Percentiles rank a stretch among this genome's conserved stretches.
Conservation (phyloP, 1,140 invertebrate genomes). For the Drosophila malerkotliana region DNA sequence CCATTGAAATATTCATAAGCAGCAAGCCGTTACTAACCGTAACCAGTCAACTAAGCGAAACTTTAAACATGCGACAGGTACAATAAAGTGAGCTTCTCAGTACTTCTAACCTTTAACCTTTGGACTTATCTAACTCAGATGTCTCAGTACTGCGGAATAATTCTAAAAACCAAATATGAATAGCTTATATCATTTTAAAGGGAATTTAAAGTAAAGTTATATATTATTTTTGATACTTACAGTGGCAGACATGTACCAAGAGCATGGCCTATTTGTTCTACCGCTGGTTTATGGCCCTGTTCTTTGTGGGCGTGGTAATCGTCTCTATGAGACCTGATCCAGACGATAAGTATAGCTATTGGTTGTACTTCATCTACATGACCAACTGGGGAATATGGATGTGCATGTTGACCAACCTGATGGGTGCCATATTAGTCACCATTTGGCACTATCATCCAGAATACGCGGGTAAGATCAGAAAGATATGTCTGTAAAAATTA, state of each 20-base stretch:
- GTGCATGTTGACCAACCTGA: slow-evolving; percentile 84
- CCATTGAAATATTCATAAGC: slow-evolving; percentile 67
- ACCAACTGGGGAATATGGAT: slow-evolving; percentile 90
- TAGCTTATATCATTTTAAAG: background rate
- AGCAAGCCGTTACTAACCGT: slow-evolving; percentile 46
- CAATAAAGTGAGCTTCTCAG: background rate
- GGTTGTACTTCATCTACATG: slow-evolving; percentile 87
- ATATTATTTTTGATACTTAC: slow-evolving; percentile 35
- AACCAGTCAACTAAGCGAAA: slow-evolving; percentile 14
- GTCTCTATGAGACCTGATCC: slow-evolving; percentile 83
- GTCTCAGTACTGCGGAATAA: background rate
- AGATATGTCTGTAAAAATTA: background rate
- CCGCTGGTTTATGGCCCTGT: slow-evolving; percentile 85
- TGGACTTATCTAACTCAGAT: background rate
- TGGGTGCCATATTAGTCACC: slow-evolving; percentile 74
- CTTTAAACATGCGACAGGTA: slow-evolving; percentile 22
- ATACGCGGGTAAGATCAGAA: slow-evolving; percentile 69
- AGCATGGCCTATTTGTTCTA: slow-evolving; percentile 86
- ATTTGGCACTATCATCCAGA: slow-evolving; percentile 80
- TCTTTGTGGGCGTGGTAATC: slow-evolving; percentile 85
- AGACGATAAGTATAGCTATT: slow-evolving; percentile 76
- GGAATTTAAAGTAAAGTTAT: background rate
- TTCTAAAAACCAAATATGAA: background rate
- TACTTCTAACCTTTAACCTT: slow-evolving; percentile 7
- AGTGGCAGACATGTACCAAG: slow-evolving; percentile 84